phyloP scores from a whole-genome alignment of 2,113 vertebrate species.

The Catagonus wagneri region DNA sequence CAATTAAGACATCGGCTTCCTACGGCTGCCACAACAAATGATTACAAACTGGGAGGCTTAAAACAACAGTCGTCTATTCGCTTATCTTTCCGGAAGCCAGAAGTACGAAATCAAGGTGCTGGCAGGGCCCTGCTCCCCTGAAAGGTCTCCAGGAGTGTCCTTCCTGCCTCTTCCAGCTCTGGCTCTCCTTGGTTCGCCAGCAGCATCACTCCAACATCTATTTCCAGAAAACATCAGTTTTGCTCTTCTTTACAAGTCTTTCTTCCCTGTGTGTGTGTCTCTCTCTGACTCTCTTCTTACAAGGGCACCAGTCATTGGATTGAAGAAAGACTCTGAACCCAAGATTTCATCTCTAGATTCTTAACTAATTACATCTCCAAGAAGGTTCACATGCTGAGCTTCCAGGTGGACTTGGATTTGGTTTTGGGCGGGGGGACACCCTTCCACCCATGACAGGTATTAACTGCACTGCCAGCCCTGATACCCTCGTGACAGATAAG shows the following conservation, averaged over 20 bases:
- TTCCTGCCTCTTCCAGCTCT: neutral
- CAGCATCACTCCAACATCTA: rapidly evolving
- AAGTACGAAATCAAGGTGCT: neutral
- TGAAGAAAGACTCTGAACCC: neutral
- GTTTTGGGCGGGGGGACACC: no score
- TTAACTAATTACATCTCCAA: neutral
- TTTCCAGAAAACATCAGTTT: neutral
- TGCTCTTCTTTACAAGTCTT: rapidly evolving
- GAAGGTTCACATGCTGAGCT: neutral
- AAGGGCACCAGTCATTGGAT: neutral
- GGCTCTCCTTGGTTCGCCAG: no score
- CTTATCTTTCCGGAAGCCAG: neutral
- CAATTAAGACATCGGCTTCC: neutral
- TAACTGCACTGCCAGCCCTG: rapidly evolving
- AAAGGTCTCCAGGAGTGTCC: rapidly evolving
- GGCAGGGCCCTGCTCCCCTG: rapidly evolving
- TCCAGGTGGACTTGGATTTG: neutral
- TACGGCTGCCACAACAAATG: neutral
- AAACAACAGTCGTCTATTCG: neutral
- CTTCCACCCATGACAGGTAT: rapidly evolving
- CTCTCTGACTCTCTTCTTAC: neutral
- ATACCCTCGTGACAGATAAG: neutral
- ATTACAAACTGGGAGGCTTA: neutral
- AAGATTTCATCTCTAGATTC: neutral
- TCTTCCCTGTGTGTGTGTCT: neutral